Base-by-base conservation (phyloP, 2,797 vertebrate genomes). In the Coracias cyanogaster region DNA sequence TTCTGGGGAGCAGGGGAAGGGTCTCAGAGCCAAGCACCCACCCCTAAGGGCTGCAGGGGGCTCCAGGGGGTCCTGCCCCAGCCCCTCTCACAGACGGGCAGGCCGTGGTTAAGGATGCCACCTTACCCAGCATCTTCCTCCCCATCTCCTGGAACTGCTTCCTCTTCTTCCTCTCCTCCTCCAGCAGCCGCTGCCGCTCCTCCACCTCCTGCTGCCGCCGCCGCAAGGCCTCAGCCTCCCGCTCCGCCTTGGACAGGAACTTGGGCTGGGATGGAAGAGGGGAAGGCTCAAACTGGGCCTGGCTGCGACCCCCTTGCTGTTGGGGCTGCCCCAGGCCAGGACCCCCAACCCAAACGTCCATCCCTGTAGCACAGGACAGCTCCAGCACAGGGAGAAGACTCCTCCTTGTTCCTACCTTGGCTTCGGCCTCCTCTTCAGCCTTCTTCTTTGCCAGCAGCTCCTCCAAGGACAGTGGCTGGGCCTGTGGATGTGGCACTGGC, bases 361-460 rank as follows among this genome's bases (percentile, higher is more conserved):
- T 15, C 43, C 2, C 0, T 43, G 0, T 13, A 2, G 5, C 2
- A 0, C 26, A 3, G 22, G 28, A 58, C 4, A 64, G 24, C 14
- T 39, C 24, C 1, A 3, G 10, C 0, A 2, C 5, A 10, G 33
- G 19, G 10, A 69, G 6, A 1, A 45, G 6, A 15, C 1, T 69
- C 16, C 64, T 35, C 31, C 31, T 31, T 10, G 5, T 26, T 60
- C 87, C 95, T 81, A 99, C 99, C 98, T 99, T 99, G 39, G 99
- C 98, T 93, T 99, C 99, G 1, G 99, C 99, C 96, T 99, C 99
- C 73, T 99, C 99, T 60, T 99, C 99, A 45, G 99, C 99, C 87
- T 99, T 99, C 94, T 99, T 99, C 97, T 99, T 99, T 6, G 99
- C 99, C 61, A 99, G 97, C 95, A 99, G 98, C 96, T 99, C 99